Percentiles rank a stretch among this genome's conserved stretches.
phyloP scores from a whole-genome alignment of 2,888 invertebrate species.

The Ectemnius continuus region DNA sequence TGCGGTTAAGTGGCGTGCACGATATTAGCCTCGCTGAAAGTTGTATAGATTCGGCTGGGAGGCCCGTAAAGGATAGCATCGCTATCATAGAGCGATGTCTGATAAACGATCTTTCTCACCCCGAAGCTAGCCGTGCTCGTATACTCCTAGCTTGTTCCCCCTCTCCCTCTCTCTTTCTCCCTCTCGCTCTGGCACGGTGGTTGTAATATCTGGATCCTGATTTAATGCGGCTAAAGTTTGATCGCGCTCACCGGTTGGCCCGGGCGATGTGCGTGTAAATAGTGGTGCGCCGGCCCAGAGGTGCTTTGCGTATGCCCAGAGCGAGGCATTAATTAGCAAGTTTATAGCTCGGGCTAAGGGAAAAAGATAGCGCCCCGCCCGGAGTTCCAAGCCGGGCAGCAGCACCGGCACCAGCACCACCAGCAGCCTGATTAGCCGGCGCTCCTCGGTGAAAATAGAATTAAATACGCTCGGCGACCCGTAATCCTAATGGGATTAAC shows the following conservation, averaged over 20 bases:
- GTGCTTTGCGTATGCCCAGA: slow-evolving; percentile 1
- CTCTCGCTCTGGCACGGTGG: background rate
- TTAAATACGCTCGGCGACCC: slow-evolving; percentile 1
- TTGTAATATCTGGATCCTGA: slow-evolving; percentile 6
- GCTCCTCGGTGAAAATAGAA: background rate
- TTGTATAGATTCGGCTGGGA: too few species aligned
- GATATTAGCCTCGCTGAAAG: background rate
- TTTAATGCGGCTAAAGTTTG: slow-evolving; percentile 5
- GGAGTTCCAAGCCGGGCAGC: background rate
- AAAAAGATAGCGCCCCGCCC: background rate
- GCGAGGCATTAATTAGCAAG: slow-evolving; percentile 2
- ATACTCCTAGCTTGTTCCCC: background rate
- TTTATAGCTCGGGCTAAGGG: background rate
- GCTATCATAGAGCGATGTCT: background rate
- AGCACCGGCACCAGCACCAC: too few species aligned
- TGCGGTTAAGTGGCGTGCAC: background rate
- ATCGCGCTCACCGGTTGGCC: background rate
- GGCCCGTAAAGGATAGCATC: background rate
- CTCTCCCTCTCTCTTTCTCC: too few species aligned
- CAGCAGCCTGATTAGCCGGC: background rate
- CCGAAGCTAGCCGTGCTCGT: background rate
- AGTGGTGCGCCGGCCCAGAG: background rate
- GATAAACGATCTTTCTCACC: background rate
- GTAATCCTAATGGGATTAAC: too few species aligned
- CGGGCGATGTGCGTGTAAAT: background rate